Base-by-base conservation (phyloP, 2,888 invertebrate genomes). In the Zhuqinia jingwanae region DNA sequence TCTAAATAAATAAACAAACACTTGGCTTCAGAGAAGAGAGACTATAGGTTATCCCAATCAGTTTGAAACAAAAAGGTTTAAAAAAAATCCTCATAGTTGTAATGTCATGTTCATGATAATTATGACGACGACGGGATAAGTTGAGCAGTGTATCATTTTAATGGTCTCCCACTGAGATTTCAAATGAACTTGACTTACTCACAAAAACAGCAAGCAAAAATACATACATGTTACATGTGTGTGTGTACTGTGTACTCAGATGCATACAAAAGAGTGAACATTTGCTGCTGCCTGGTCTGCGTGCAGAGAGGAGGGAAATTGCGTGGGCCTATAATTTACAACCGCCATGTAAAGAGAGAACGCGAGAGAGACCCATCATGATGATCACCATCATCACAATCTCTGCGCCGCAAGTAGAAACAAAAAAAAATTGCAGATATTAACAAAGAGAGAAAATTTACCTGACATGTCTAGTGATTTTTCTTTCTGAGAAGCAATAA, bases 291-390 rank as follows among this genome's bases (percentile, higher is more conserved):
- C 17, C 10, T 65, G 65, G 20, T 36, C 17, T 68, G 50, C 50
- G 65, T 68, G 68, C n/a, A 6, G 45, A 36, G 22, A 17, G 42
- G 20, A 2, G 65, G 13, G 13, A 50, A n/a, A 13, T 13, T 68
- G 68, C 68, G 68, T 68, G 68, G 68, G 68, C 68, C 68, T 68
- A 22, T 68, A 68, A 68, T 68, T 68, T 68, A 68, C 68, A 45
- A 68, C 68, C 68, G 68, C 65, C 65, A 65, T 65, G 65, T 65
- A 36, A 1, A 10, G 11, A 60, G 58, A 25, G 27, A 25, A 25
- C 22, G 25, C 20, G n/a, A 30, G 63, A 68, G 45, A 68, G 68
- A 36, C 8, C 8, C 36, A 36, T 6, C 36, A 36, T 36, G 36
- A 36, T 36, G 36, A 45, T 68, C 2, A 68, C 45, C 8, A 6